Percentiles rank a stretch among this genome's conserved stretches.
phyloP scores from a whole-genome alignment of 2,797 vertebrate species.

The Halcyon leucocephala region DNA sequence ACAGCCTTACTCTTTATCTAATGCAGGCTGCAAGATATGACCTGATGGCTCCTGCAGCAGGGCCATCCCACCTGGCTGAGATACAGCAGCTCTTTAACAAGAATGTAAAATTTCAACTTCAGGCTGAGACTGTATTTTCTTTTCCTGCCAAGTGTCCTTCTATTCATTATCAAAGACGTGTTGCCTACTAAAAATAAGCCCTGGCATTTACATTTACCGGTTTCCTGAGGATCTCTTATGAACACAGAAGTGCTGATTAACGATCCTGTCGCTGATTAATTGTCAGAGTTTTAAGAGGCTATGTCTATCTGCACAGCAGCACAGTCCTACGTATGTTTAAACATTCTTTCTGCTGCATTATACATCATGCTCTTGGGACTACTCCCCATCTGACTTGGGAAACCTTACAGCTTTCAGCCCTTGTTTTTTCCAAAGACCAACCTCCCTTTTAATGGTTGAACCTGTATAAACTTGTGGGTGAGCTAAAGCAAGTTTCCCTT shows the following conservation, averaged over 20 bases:
- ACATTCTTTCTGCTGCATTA: neutral
- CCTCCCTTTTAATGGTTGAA: neutral
- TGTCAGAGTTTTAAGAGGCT: neutral
- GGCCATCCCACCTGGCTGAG: neutral
- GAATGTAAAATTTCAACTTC: neutral
- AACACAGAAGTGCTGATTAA: constrained; percentile 7
- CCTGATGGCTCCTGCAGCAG: neutral
- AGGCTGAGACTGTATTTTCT: neutral
- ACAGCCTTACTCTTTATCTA: neutral
- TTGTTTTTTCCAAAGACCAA: neutral
- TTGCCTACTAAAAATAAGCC: neutral
- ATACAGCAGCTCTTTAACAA: neutral
- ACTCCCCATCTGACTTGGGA: constrained; percentile 9
- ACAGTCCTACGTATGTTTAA: neutral
- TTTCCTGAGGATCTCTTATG: constrained; percentile 13
- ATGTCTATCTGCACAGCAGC: neutral
- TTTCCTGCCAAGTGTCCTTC: neutral
- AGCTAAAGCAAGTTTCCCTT: constrained; percentile 43
- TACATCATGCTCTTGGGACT: neutral
- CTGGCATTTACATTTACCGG: neutral
- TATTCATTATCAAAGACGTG: neutral
- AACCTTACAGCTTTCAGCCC: neutral
- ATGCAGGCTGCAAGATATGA: neutral
- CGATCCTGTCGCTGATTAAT: neutral
- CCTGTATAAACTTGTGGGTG: constrained; percentile 64